phyloP scores from a whole-genome alignment of 2,888 invertebrate species.

The Amblyjoppa fuscipennis region DNA sequence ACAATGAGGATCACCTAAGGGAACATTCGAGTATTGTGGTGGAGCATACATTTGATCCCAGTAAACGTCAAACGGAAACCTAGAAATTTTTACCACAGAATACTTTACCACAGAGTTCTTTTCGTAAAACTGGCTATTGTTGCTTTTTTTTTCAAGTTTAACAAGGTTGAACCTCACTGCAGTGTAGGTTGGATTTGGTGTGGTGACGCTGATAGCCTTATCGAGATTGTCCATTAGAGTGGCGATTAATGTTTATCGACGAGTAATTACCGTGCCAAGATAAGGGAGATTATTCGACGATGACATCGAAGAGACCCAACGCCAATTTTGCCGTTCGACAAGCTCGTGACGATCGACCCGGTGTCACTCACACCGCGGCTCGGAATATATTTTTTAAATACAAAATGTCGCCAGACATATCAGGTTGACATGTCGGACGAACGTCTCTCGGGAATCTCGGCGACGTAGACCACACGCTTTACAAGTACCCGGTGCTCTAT shows the following conservation, averaged over 20 bases:
- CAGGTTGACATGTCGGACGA: conserved; percentile 79
- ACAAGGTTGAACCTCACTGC: too few species aligned
- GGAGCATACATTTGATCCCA: too few species aligned
- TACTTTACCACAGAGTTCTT: too few species aligned
- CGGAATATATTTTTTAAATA: conserved; percentile 82
- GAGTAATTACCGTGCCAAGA: not conserved
- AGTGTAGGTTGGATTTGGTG: not conserved
- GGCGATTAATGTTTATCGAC: not conserved
- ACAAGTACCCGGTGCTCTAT: not conserved
- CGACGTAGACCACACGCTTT: conserved; percentile 47
- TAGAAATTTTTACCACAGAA: too few species aligned
- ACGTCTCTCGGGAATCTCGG: conserved; percentile 70
- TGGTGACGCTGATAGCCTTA: not conserved
- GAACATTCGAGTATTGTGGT: too few species aligned
- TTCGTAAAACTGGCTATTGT: too few species aligned
- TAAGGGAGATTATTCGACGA: not conserved
- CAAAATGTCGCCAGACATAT: conserved; percentile 82
- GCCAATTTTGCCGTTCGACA: not conserved
- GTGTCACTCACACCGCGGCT: conserved; percentile 78
- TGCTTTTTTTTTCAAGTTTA: not conserved
- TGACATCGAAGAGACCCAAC: not conserved
- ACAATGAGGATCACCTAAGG: too few species aligned
- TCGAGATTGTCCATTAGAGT: not conserved
- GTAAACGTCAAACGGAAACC: too few species aligned
- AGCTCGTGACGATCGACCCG: conserved; percentile 74